These are phyloP conservation scores for Patiria miniata DNA, from an alignment of 35 echinoderm and acorn worm species.

Conservation along the genomic window DNA sequence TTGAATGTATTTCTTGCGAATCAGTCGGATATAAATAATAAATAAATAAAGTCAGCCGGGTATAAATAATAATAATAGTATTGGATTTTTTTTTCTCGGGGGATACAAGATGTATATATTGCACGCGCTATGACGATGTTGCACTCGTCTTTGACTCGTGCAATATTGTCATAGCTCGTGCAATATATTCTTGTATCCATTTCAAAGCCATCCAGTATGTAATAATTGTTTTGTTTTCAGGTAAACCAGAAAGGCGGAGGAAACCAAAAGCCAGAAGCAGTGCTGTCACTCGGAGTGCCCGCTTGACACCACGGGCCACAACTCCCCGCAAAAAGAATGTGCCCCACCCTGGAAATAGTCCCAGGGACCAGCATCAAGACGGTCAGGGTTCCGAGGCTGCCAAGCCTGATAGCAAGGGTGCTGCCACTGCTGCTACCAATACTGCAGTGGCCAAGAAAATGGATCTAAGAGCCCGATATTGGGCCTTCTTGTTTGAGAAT, in stretches of 20 bases:
- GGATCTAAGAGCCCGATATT: conserved; percentile 89
- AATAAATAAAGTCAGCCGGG: no score
- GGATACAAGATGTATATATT: no score
- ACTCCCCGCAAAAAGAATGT: neutral
- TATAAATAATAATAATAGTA: no score
- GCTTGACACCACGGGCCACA: neutral
- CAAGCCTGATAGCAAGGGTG: conserved; percentile 32
- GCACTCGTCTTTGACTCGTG: no score
- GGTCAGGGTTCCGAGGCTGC: neutral
- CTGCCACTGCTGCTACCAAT: neutral
- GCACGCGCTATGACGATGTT: no score
- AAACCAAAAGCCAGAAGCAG: conserved; percentile 13
- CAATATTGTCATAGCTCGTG: no score
- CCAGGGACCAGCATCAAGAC: neutral
- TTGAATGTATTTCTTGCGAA: no score
- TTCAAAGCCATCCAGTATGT: no score
- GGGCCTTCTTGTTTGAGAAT: conserved; percentile 98
- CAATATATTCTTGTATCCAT: no score
- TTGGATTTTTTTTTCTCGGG: no score
- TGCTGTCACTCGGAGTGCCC: neutral
- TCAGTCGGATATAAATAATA: no score
- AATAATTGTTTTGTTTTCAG: neutral
- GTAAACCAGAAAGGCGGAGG: neutral
- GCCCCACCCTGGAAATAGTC: neutral
- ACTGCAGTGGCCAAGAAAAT: conserved; percentile 64